Percentiles rank a stretch among this genome's conserved stretches.
These are phyloP conservation scores for Chaetura pelagica DNA, from an alignment of 2,113 vertebrate species.

Conservation along the genomic window DNA sequence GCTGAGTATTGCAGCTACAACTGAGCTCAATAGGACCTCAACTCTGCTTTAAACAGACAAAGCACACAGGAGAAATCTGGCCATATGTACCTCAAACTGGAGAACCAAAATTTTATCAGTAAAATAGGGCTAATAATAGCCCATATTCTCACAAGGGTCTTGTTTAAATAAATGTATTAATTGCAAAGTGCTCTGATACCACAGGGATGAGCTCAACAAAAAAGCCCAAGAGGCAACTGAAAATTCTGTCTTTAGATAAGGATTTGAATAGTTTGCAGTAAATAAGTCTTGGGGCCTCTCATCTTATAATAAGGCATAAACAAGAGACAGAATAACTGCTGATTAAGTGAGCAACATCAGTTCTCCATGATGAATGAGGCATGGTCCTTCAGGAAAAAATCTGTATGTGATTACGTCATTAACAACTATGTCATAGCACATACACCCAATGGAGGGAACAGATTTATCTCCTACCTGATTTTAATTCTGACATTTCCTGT, in stretches of 20 bases:
- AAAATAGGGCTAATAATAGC: slow-evolving; percentile 31
- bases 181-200: not conserved
- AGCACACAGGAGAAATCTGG: slow-evolving; percentile 15
- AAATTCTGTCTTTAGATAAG: slow-evolving; percentile 42
- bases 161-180: slow-evolving; percentile 45
- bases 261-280: slow-evolving; percentile 24
- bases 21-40: slow-evolving; percentile 28
- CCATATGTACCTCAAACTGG: not conserved
- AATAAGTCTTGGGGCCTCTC: slow-evolving; percentile 14
- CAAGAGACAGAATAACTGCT: slow-evolving; percentile 43
- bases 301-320: slow-evolving; percentile 34
- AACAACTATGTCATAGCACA: not conserved
- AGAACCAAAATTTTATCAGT: slow-evolving; percentile 7
- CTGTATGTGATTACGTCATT: not conserved
- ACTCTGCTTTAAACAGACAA: slow-evolving; percentile 17
- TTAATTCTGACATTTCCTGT: not conserved
- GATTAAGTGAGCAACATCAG: slow-evolving; percentile 27
- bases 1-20: slow-evolving; percentile 23
- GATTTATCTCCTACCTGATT: not conserved
- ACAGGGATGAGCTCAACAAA: not conserved
- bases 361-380: not conserved
- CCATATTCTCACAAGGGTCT: slow-evolving; percentile 13
- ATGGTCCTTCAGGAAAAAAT: not conserved
- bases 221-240: slow-evolving; percentile 38
- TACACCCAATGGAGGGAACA: not conserved